phyloP scores from a whole-genome alignment of 2,888 invertebrate species.

The Drosophila seclusa region DNA sequence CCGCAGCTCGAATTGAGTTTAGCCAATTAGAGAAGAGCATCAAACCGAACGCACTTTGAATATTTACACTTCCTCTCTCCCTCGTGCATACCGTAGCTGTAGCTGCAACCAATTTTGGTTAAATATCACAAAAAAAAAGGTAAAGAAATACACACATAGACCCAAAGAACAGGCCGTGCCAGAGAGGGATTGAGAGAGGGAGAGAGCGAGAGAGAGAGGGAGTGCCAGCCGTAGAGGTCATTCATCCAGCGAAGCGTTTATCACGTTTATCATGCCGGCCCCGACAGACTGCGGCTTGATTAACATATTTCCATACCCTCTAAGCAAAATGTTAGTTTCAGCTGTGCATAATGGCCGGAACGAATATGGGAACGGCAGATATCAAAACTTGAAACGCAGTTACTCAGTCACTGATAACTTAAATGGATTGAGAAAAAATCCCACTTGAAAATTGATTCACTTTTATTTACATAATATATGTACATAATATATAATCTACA shows the following conservation, averaged over 20 bases:
- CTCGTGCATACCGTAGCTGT: conserved; percentile 27
- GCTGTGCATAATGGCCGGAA: conserved; percentile 24
- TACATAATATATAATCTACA: background rate
- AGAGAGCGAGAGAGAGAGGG: conserved; percentile 1
- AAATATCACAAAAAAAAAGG: background rate
- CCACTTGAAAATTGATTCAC: background rate
- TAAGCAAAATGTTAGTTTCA: conserved; percentile 4
- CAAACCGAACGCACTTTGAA: conserved; percentile 33
- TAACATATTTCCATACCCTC: conserved; percentile 73
- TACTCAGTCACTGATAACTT: background rate
- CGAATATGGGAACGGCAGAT: conserved; percentile 6
- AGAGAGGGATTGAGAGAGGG: background rate
- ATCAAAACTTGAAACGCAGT: conserved; percentile 16
- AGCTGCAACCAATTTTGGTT: conserved; percentile 46
- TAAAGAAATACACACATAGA: background rate
- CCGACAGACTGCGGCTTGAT: conserved; percentile 55
- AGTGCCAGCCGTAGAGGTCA: conserved; percentile 55
- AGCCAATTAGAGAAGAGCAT: conserved; percentile 26
- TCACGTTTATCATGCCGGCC: conserved; percentile 63
- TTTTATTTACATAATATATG: background rate
- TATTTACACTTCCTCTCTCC: conserved; percentile 25
- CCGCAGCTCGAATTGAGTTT: conserved; percentile 2
- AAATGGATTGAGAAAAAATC: background rate
- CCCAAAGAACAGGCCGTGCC: background rate
- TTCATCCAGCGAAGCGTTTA: conserved; percentile 75